Percentiles rank a stretch among this genome's conserved stretches.
Conservation (phyloP, 2,797 vertebrate species). For the Melanotaenia nigrans region DNA sequence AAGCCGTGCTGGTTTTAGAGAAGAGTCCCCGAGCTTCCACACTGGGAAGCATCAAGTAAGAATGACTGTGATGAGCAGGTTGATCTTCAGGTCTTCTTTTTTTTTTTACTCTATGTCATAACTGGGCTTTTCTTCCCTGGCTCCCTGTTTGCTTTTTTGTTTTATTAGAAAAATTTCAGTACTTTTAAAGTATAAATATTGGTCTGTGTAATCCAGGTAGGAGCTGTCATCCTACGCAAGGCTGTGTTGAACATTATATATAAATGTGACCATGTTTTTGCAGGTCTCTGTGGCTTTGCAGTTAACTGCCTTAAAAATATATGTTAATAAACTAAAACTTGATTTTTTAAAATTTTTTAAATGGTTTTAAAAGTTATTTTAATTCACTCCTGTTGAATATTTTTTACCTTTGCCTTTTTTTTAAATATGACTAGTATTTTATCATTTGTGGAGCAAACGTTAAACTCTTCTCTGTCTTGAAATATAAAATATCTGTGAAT, state of each 20-base stretch:
- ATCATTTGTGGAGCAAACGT: not conserved
- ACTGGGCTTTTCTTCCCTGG: not conserved
- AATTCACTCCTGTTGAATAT: not conserved
- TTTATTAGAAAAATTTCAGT: not conserved
- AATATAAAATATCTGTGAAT: not conserved
- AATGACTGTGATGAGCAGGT: conserved; percentile 8
- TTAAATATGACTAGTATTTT: not conserved
- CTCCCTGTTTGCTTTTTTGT: too few relatives aligned
- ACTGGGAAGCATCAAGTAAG: conserved; percentile 88
- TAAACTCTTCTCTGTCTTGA: not conserved
- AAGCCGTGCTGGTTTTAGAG: conserved; percentile 96
- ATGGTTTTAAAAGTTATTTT: not conserved
- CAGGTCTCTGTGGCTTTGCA: not conserved
- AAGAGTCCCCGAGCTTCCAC: conserved; percentile 92
- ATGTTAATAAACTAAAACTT: too few relatives aligned
- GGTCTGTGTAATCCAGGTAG: too few relatives aligned
- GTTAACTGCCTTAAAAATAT: not conserved
- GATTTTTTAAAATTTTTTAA: not conserved
- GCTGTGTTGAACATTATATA: not conserved
- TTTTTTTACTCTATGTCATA: not conserved
- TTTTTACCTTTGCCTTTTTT: not conserved
- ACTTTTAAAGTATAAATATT: not conserved
- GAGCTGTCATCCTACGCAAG: not conserved
- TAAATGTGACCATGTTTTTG: not conserved
- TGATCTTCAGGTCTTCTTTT: not conserved